Conservation (phyloP, 2,888 invertebrate genomes). For the Serripes groenlandicus region DNA sequence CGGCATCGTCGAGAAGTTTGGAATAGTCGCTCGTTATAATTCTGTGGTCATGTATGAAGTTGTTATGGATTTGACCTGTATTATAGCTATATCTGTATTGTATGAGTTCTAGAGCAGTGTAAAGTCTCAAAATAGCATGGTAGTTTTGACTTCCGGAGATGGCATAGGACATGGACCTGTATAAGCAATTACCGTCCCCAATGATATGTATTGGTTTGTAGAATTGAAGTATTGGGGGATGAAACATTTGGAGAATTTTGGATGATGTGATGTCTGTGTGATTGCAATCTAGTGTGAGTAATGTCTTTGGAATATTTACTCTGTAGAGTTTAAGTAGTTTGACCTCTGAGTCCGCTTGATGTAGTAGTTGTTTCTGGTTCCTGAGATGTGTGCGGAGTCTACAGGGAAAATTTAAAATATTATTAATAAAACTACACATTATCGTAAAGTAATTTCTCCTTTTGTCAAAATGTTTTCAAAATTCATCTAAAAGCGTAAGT, state of each 20-base stretch:
- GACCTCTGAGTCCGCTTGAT: background rate
- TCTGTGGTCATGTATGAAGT: background rate
- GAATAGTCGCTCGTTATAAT: slow-evolving; percentile 1
- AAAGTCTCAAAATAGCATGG: background rate
- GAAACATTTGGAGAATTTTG: background rate
- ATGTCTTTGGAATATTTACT: background rate
- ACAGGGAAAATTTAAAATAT: no score
- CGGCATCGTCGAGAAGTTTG: background rate
- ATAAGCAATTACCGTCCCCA: slow-evolving; percentile 11
- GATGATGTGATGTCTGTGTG: background rate
- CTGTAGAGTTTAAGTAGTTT: background rate
- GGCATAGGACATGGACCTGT: background rate
- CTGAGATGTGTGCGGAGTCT: no score
- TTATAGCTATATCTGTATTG: background rate
- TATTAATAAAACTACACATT: no score
- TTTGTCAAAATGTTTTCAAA: no score
- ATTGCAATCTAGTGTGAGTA: no score
- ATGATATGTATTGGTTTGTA: slow-evolving; percentile 7
- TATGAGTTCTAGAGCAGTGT: background rate
- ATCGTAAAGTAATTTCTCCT: no score
- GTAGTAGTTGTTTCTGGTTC: background rate
- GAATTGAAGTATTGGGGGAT: background rate
- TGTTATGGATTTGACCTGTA: background rate
- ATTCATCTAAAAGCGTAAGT: no score
- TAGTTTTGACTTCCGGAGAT: slow-evolving; percentile 1